These are phyloP conservation scores for Xanthostigma xanthostigma DNA, from an alignment of 2,888 invertebrate genomes.

Conservation along the genomic window DNA sequence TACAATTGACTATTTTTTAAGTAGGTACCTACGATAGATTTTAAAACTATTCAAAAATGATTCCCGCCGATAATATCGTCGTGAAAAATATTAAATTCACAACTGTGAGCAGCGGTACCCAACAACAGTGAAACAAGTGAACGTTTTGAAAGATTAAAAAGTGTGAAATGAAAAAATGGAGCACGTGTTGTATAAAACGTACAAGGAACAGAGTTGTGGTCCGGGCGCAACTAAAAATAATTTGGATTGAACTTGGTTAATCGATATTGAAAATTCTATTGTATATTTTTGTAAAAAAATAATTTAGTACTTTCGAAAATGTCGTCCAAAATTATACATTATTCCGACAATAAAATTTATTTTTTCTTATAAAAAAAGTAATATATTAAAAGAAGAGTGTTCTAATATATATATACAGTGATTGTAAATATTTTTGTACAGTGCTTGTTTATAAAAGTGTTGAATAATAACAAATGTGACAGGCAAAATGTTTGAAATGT, in stretches of 20 bases:
- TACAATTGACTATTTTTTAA: too few species aligned
- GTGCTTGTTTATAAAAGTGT: too few species aligned
- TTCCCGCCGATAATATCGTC: conserved; percentile 3
- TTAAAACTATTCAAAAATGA: not conserved
- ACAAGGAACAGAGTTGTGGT: conserved; percentile 27
- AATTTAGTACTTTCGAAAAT: not conserved
- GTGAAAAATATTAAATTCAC: conserved; percentile 2
- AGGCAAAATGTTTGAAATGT: conserved; percentile 65
- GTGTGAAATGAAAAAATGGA: conserved; percentile 28
- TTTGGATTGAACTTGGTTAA: conserved; percentile 5
- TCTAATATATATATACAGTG: not conserved
- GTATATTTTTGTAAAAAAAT: conserved; percentile 1
- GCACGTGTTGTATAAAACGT: conserved; percentile 28
- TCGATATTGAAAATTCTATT: not conserved
- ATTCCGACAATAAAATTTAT: not conserved
- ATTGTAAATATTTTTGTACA: too few species aligned
- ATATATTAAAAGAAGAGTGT: not conserved
- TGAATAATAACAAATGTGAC: not conserved
- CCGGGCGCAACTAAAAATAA: conserved; percentile 12
- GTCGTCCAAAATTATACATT: not conserved
- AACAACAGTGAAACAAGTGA: too few species aligned
- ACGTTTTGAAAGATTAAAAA: too few species aligned
- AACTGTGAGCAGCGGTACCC: not conserved
- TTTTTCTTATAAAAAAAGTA: not conserved
- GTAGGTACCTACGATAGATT: too few species aligned